Evolutionary conservation across 1,140 invertebrate species (phyloP), one percentile per base, ranked within the genome.

Genomic region (Drosophila busckii): DNA sequence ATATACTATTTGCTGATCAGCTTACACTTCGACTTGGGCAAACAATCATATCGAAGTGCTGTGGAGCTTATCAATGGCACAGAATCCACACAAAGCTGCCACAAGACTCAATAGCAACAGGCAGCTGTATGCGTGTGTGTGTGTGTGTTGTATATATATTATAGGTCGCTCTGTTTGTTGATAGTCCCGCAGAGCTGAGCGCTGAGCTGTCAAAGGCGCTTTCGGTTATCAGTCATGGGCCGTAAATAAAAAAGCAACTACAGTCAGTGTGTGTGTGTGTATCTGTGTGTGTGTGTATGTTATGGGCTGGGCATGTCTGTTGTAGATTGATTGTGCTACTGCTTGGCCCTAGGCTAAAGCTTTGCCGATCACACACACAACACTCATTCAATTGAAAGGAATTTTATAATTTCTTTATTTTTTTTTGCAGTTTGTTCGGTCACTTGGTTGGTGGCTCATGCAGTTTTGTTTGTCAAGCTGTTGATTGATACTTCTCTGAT

Each of bases 21-120:
- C 65, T 78, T n/a, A n/a, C 63, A 78, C 63, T 80, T 80, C 61
- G 59, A 63, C 52, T 46, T 69, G 13, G 59, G 9, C 66, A 78
- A 67, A 70, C 53, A 78, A 37, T 26, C 46, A 37, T 71, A 71
- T 68, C 63, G 32, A 32, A 37, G 6, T 10, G 12, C 53, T 9
- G 28, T 55, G 46, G 19, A 16, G 10, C 63, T 76, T 75, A 78
- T 78, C 71, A 71, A 45, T 56, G 31, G 49, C n/a, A n/a, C 35
- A 45, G 58, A 48, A 54, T 35, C 50, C 34, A n/a, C n/a, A n/a
- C n/a, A n/a, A n/a, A n/a, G n/a, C n/a, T n/a, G n/a, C n/a, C n/a
- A n/a, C 50, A 52, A 31, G 53, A 35, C 35, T 48, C 42, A 61
- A 34, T 55, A 41, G 32, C 35, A 25, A 41, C 19, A 15, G 16